Conservation (phyloP, 2,888 invertebrate species). For the Allophyes oxyacanthae region DNA sequence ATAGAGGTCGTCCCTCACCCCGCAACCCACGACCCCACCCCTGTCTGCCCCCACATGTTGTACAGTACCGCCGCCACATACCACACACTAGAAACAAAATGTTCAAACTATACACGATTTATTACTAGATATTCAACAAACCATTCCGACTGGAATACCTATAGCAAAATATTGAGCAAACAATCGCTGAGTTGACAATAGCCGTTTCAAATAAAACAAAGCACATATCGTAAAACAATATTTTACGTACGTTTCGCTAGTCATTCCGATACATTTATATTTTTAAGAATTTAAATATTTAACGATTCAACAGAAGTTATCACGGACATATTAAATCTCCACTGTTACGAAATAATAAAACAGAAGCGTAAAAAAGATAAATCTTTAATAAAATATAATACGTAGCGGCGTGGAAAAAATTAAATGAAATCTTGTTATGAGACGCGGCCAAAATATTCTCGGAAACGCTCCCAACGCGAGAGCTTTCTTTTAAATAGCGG, state of each 20-base stretch:
- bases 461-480: slow-evolving; percentile 48
- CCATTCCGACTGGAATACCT: slow-evolving; percentile 63
- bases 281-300: slow-evolving; percentile 29
- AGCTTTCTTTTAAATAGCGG: slow-evolving; percentile 47
- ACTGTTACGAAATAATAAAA: slow-evolving; percentile 61
- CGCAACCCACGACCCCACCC: slow-evolving; percentile 20
- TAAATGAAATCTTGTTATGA: slow-evolving; percentile 64
- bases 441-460: slow-evolving; percentile 57
- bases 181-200: slow-evolving; percentile 62
- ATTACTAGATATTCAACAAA: slow-evolving; percentile 69
- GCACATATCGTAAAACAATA: slow-evolving; percentile 56
- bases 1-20: slow-evolving; percentile 58
- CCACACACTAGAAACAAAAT: slow-evolving; percentile 69
- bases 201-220: slow-evolving; percentile 60
- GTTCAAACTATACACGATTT: slow-evolving; percentile 72
- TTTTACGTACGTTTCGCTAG: slow-evolving; percentile 51
- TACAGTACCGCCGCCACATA: slow-evolving; percentile 50
- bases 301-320: slow-evolving; percentile 25
- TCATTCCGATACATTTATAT: slow-evolving; percentile 19
- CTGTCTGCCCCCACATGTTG: slow-evolving; percentile 42
- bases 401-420: slow-evolving; percentile 55
- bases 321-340: slow-evolving; percentile 41
- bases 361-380: slow-evolving; percentile 62
- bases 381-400: slow-evolving; percentile 63
- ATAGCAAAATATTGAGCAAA: slow-evolving; percentile 62